phyloP scores from a whole-genome alignment of 2,797 vertebrate species.

The Pseudotriccus pelzelni region DNA sequence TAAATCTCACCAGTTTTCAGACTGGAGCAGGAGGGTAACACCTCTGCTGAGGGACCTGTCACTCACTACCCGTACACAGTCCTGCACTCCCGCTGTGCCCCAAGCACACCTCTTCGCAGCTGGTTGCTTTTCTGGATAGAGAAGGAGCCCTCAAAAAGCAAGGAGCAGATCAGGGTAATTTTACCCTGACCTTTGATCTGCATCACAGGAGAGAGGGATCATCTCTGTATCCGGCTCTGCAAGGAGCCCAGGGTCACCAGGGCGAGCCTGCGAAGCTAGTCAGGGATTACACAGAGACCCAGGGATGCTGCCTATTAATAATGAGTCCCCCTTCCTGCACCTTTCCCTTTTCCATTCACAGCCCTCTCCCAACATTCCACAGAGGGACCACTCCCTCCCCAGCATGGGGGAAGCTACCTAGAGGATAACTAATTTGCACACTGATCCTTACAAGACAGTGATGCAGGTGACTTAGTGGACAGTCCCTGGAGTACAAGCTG shows the following conservation, averaged over 20 bases:
- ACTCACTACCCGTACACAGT: rapidly evolving
- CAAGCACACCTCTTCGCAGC: background rate
- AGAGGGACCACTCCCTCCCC: background rate
- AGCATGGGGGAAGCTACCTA: background rate
- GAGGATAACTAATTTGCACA: background rate
- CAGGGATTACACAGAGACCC: slow-evolving; percentile 45
- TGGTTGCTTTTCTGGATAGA: background rate
- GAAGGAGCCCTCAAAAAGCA: background rate
- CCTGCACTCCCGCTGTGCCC: rapidly evolving
- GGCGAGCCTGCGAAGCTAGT: background rate
- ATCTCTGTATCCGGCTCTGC: slow-evolving; percentile 62
- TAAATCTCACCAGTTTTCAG: background rate
- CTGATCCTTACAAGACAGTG: background rate
- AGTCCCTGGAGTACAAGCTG: background rate
- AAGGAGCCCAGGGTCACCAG: slow-evolving; percentile 60
- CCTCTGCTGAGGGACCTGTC: background rate
- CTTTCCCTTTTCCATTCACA: slow-evolving; percentile 28
- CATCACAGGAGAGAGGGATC: slow-evolving; percentile 40
- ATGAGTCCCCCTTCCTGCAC: background rate
- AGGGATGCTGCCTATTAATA: slow-evolving; percentile 4
- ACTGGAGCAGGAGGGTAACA: rapidly evolving
- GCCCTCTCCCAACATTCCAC: background rate
- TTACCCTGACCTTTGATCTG: slow-evolving; percentile 64
- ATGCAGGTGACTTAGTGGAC: background rate
- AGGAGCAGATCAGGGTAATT: slow-evolving; percentile 54